Base-by-base conservation (phyloP, 2,888 invertebrate species). In the Amiota minor region DNA sequence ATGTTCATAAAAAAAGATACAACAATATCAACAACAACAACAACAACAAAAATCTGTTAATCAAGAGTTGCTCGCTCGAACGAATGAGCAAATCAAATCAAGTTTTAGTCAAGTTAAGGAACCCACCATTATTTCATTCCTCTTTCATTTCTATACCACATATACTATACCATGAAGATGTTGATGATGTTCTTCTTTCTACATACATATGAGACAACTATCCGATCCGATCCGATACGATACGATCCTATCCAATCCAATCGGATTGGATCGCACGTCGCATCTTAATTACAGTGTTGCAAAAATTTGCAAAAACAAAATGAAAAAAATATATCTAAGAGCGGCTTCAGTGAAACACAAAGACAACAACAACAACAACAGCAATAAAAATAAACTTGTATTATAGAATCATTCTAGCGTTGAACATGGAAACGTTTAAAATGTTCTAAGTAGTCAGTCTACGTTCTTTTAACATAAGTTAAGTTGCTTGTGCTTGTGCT, bases 391-490 rank as follows among this genome's bases (percentile, higher is more conserved):
- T 77, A 83, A 85, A 85, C 85, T 85, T 85, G 83, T 85, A 83
- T 82, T 83, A 84, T 83, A 85, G 85, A 84, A 84, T 81, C 81
- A 82, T 83, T 83, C 83, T 83, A 82, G 55, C 82, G 78, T 77
- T 53, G 78, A 79, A 71, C 75, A 73, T 61, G 77, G 76, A 77
- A 81, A 77, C 81, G 76, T 79, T 81, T 81, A 65, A 65, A 23
- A 35, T 35, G n/a, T 79, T 78, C 81, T 79, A n/a, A n/a, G n/a
- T n/a, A 79, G 35, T 35, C 35, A 35, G 35, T 35, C 35, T 35
- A 35, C 35, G 35, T 35, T 35, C 6, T 8, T 35, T 35, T 35
- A 35, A 35, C n/a, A n/a, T n/a, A 35, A 3, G 35, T 35, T 35
- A 35, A 35, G 35, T 35, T 35, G 35, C 2, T 35, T 78, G 77